phyloP scores from a whole-genome alignment of 2,888 invertebrate species.

The Callimorpha dominula region DNA sequence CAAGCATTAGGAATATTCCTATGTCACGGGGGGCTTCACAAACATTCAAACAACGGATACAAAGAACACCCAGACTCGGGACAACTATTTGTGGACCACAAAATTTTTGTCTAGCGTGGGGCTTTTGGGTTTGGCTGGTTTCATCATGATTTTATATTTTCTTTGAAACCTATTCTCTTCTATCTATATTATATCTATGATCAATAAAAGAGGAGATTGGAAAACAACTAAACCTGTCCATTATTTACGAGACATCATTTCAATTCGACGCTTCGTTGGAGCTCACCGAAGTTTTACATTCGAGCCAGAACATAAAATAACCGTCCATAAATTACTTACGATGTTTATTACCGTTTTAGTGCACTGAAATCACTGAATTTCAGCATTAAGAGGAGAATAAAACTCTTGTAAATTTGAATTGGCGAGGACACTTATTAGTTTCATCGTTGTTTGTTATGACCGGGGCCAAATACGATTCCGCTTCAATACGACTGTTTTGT shows the following conservation, averaged over 20 bases:
- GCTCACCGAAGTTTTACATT: slow-evolving; percentile 1
- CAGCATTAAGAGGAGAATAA: slow-evolving; percentile 7
- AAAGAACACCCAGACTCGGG: no score
- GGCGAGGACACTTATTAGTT: background rate
- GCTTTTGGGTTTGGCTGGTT: no score
- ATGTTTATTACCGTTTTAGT: slow-evolving; percentile 20
- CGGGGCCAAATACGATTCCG: no score
- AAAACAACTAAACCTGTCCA: slow-evolving; percentile 2
- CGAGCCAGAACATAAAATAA: slow-evolving; percentile 13
- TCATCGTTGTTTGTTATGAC: background rate
- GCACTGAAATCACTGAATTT: slow-evolving; percentile 20
- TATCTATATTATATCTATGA: no score
- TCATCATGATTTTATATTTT: background rate
- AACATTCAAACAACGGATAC: no score
- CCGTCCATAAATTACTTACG: slow-evolving; percentile 8
- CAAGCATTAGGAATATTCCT: no score
- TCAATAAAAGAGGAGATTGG: background rate
- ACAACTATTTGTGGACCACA: no score
- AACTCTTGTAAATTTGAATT: slow-evolving; percentile 3
- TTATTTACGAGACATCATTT: slow-evolving; percentile 11
- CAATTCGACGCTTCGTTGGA: slow-evolving; percentile 6
- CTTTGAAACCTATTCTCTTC: background rate
- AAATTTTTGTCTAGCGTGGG: no score
- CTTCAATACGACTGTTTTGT: background rate
- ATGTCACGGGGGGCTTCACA: no score